phyloP scores from a whole-genome alignment of 1,140 invertebrate genomes.

The Epicauta chinensis region DNA sequence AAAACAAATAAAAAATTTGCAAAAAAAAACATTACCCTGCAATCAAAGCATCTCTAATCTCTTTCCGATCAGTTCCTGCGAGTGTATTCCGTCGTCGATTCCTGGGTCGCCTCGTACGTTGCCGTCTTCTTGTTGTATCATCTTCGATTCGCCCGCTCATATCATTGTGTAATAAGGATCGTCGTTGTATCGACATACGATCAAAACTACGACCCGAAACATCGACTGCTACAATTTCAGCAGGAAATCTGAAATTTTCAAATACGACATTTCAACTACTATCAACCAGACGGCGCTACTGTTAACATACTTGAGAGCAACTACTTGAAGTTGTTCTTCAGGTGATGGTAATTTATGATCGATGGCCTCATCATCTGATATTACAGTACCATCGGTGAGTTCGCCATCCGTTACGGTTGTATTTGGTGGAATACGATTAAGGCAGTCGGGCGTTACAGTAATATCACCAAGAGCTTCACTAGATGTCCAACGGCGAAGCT shows the following conservation, averaged over 20 bases:
- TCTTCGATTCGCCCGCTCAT: constrained; percentile 30
- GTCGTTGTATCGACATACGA: constrained; percentile 74
- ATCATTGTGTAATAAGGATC: constrained; percentile 61
- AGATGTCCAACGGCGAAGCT: constrained; percentile 77
- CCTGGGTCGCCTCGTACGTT: constrained; percentile 64
- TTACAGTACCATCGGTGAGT: constrained; percentile 45
- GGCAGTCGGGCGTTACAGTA: constrained; percentile 68
- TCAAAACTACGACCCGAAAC: constrained; percentile 78
- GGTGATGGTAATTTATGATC: constrained; percentile 77
- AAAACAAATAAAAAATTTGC: no score
- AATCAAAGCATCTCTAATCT: constrained; percentile 67
- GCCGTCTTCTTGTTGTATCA: constrained; percentile 57
- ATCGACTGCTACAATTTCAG: constrained; percentile 81
- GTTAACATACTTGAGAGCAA: constrained; percentile 66
- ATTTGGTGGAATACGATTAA: constrained; percentile 43
- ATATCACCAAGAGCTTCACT: constrained; percentile 74
- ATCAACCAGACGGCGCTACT: constrained; percentile 4
- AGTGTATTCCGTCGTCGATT: constrained; percentile 82
- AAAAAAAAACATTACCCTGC: constrained; percentile 60
- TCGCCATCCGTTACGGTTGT: constrained; percentile 45
- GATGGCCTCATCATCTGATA: constrained; percentile 61
- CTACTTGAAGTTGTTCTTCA: constrained; percentile 71
- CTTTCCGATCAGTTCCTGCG: constrained; percentile 80
- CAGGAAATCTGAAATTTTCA: constrained; percentile 61
- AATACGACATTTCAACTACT: constrained; percentile 2